Percentiles rank a stretch among this genome's conserved stretches.
phyloP scores from a whole-genome alignment of 2,113 vertebrate species.

The Recurvirostra avosetta region DNA sequence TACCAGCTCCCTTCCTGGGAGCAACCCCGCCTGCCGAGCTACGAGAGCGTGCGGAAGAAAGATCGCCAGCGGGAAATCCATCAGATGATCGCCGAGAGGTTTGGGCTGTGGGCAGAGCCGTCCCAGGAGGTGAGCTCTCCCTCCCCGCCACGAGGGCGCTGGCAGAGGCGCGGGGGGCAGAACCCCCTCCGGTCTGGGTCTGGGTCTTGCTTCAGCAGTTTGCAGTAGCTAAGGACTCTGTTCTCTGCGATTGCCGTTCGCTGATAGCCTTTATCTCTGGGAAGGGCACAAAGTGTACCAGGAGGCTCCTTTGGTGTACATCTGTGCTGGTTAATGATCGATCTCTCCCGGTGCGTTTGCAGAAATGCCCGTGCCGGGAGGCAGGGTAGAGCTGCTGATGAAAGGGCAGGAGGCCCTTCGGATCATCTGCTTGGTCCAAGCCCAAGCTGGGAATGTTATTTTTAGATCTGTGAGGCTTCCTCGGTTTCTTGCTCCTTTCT shows the following conservation, averaged over 20 bases:
- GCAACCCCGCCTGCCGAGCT: conserved; percentile 76
- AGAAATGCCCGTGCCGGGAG: neutral
- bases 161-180: neutral
- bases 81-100: conserved; percentile 80
- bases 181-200: fast-evolving
- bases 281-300: neutral
- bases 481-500: neutral
- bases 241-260: neutral
- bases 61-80: conserved; percentile 83
- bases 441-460: neutral
- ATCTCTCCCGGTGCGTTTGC: neutral
- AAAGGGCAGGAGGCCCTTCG: neutral
- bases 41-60: conserved; percentile 81
- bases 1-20: conserved; percentile 70
- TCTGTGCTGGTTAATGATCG: conserved; percentile 49
- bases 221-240: neutral
- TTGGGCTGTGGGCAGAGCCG: conserved; percentile 77
- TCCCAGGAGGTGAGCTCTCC: conserved; percentile 72
- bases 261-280: conserved; percentile 19
- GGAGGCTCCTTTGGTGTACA: neutral
- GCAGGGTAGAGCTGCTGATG: neutral
- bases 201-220: neutral
- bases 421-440: neutral
- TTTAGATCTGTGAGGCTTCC: neutral
- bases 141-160: neutral